Conservation (phyloP, 2,888 invertebrate genomes). For the Chrysopilus asiliformis region DNA sequence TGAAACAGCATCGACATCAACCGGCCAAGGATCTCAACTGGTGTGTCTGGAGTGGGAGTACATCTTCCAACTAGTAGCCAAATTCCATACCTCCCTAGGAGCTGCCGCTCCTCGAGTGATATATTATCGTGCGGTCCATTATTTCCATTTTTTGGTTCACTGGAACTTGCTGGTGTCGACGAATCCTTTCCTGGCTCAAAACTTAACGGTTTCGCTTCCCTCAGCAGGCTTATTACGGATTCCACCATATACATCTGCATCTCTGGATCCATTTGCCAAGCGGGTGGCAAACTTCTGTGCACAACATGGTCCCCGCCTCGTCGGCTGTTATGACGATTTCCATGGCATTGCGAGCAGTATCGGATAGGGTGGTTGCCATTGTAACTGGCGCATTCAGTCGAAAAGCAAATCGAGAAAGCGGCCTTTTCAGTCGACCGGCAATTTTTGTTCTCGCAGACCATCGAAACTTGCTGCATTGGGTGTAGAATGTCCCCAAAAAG, state of each 20-base stretch:
- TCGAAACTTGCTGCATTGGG: constrained; percentile 88
- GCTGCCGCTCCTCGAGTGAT: constrained; percentile 73
- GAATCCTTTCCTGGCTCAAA: constrained; percentile 46
- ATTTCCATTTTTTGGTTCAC: constrained; percentile 30
- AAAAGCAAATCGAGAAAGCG: constrained; percentile 92
- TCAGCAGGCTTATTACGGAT: constrained; percentile 79
- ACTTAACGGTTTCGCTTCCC: constrained; percentile 78
- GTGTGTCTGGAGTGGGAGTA: constrained; percentile 62
- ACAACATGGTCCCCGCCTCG: constrained; percentile 83
- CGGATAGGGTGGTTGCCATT: constrained; percentile 94
- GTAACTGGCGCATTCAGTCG: constrained; percentile 90
- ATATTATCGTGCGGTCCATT: constrained; percentile 47
- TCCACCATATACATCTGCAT: constrained; percentile 90
- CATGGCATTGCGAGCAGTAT: constrained; percentile 81
- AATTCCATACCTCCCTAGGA: constrained; percentile 88
- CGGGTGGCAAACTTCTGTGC: constrained; percentile 72
- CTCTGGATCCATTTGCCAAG: constrained; percentile 82
- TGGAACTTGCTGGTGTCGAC: constrained; percentile 28
- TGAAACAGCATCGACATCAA: constrained; percentile 94
- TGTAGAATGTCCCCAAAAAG: constrained; percentile 77
- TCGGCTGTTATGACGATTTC: constrained; percentile 73
- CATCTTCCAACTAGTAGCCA: constrained; percentile 94
- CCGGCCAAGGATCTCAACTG: constrained; percentile 70
- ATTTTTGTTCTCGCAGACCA: constrained; percentile 95
- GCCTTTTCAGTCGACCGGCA: constrained; percentile 84